phyloP scores from a whole-genome alignment of 2,113 vertebrate species.

The Ibidorhyncha struthersii region DNA sequence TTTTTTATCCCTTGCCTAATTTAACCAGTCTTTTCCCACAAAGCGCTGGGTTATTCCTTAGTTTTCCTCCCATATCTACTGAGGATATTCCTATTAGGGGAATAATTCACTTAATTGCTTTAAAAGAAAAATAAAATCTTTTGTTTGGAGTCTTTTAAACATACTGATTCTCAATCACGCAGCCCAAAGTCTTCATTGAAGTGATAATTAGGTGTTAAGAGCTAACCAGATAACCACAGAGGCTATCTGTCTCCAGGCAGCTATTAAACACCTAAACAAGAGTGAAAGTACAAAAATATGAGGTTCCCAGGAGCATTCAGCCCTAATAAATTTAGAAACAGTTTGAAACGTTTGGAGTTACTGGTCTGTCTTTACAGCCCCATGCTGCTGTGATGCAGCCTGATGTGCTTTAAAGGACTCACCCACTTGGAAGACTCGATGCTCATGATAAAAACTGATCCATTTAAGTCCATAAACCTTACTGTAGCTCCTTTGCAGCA shows the following conservation, averaged over 20 bases:
- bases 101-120: conserved; percentile 63
- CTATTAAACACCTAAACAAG: conserved; percentile 72
- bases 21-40: background rate
- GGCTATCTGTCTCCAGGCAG: conserved; percentile 52
- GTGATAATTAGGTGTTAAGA: conserved; percentile 70
- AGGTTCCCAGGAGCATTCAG: conserved; percentile 68
- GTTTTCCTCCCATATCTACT: background rate
- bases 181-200: conserved; percentile 51
- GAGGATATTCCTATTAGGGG: conserved; percentile 22
- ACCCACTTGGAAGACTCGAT: background rate
- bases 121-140: background rate
- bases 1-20: background rate
- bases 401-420: conserved; percentile 35
- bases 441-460: background rate
- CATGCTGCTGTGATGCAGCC: conserved; percentile 21
- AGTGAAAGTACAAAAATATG: conserved; percentile 66
- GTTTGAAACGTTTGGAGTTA: conserved; percentile 65
- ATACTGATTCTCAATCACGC: conserved; percentile 53
- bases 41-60: background rate
- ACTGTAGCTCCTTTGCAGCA: background rate
- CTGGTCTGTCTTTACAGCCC: conserved; percentile 48
- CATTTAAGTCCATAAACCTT: background rate
- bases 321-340: conserved; percentile 57
- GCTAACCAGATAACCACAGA: conserved; percentile 71
- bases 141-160: conserved; percentile 62